These are phyloP conservation scores for Trogon melanurus DNA, from an alignment of 2,113 vertebrate species.

Conservation along the genomic window DNA sequence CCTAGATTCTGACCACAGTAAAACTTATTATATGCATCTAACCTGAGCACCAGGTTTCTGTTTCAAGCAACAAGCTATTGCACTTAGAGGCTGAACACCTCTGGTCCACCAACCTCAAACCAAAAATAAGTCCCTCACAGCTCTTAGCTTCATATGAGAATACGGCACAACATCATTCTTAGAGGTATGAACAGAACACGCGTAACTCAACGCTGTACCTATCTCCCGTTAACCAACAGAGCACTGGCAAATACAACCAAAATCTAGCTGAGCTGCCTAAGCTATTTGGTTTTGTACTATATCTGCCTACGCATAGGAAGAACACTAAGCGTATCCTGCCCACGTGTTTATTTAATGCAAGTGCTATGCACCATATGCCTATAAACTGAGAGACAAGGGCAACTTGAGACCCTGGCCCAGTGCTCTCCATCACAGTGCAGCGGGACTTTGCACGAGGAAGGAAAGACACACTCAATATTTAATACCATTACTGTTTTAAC, in stretches of 20 bases:
- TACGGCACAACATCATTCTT: neutral
- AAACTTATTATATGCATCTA: neutral
- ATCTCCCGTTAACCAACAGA: neutral
- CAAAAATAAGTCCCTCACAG: neutral
- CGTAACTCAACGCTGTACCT: neutral
- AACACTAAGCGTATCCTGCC: neutral
- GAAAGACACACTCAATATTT: neutral
- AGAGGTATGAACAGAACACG: neutral
- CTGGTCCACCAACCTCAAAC: neutral
- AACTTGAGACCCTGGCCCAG: neutral
- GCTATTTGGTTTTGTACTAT: neutral
- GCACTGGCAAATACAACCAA: neutral
- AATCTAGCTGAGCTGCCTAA: neutral
- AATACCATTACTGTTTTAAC: neutral
- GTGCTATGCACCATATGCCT: neutral
- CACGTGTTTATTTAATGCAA: neutral
- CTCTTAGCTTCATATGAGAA: neutral
- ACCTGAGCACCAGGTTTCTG: neutral
- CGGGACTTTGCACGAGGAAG: neutral
- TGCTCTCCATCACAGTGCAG: neutral
- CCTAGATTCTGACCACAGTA: neutral
- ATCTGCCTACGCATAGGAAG: neutral
- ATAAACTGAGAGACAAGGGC: neutral
- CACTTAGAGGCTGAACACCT: neutral
- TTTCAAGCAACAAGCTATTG: neutral